Evolutionary conservation across 2,797 vertebrate genomes (phyloP), one percentile per base, ranked within the genome.

Genomic region (Orestias chungarensis): DNA sequence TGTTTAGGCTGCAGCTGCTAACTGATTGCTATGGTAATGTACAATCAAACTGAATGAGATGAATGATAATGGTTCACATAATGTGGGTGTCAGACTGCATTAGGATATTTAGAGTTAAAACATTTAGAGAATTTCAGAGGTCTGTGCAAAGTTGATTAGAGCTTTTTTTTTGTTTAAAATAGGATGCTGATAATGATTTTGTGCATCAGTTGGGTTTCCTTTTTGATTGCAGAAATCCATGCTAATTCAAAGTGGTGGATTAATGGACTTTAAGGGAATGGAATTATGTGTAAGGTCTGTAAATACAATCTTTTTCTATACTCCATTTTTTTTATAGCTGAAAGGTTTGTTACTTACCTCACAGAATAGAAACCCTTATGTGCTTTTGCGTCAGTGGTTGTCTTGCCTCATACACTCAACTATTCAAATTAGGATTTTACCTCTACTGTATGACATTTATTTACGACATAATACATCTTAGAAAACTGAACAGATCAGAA

Each of bases 11-110:
- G 59, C 31, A 64, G 35, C 35, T 43, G 38, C 62, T 52, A 27
- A 68, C 67, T 49, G 9, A 73, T 73, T 74, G 68, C 52, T 31
- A 29, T 75, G 25, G 31, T 72, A 64, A 75, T 64, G 12, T 59
- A 40, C 49, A 38, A 52, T 35, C 27, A 46, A 33, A n/a, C 27
- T 10, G 49, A 52, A 52, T 40, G 20, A 52, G 49, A 40, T 68
- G 40, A 52, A 52, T 52, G n/a, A 40, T 62, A 38, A 62, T 62
- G 33, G 35, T 62, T 62, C 33, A 38, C 23, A 52, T 52, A 61
- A 61, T 61, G 57, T 61, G 57, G 33, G 23, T 25, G 33, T 35
- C 47, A 38, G 27, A 61, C 20, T 61, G 33, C 57, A 61, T 61
- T 61, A 61, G 11, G 57, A n/a, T 46, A 31, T 33, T 68, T 20